A percentile compares a stretch with the other conserved stretches of the same genome.
phyloP scores from a whole-genome alignment of 30 jellyfish, hydroid and myxozoan genomes.

The Hydra vulgaris region DNA sequence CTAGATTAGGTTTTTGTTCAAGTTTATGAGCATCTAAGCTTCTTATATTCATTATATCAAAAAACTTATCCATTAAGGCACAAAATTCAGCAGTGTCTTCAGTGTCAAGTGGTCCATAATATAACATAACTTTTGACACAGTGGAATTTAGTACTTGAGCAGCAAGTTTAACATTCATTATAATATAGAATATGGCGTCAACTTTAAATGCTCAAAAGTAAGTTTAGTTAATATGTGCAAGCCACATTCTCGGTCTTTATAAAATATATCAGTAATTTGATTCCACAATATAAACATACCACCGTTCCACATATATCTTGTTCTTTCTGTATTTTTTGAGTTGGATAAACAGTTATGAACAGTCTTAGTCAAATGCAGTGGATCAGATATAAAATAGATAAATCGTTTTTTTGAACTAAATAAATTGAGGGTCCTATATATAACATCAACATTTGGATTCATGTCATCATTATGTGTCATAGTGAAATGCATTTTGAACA shows the following conservation, averaged over 20 bases:
- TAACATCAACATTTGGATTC: constrained; percentile 31
- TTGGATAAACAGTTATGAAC: constrained; percentile 26
- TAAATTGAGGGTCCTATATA: constrained; percentile 20
- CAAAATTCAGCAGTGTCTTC: constrained; percentile 46
- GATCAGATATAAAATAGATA: too few relatives aligned
- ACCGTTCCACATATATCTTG: constrained; percentile 69
- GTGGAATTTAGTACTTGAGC: constrained; percentile 44
- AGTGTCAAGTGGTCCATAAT: constrained; percentile 43
- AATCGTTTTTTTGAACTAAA: constrained; percentile 20
- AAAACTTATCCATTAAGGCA: constrained; percentile 41
- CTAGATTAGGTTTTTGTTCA: too few relatives aligned
- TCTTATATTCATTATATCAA: too few relatives aligned
- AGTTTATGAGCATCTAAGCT: too few relatives aligned
- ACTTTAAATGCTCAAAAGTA: constrained; percentile 30
- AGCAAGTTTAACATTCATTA: constrained; percentile 49
- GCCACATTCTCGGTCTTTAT: constrained; percentile 38
- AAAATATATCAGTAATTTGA: constrained; percentile 34
- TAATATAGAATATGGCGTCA: constrained; percentile 45
- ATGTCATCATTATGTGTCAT: constrained; percentile 23
- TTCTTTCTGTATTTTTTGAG: constrained; percentile 35
- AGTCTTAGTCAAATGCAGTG: too few relatives aligned
- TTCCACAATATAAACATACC: constrained; percentile 44
- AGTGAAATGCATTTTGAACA: constrained; percentile 21
- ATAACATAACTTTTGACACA: constrained; percentile 18
- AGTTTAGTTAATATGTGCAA: constrained; percentile 48